Base-by-base conservation (phyloP, 2,888 invertebrate genomes). In the Heteropelma amictum region DNA sequence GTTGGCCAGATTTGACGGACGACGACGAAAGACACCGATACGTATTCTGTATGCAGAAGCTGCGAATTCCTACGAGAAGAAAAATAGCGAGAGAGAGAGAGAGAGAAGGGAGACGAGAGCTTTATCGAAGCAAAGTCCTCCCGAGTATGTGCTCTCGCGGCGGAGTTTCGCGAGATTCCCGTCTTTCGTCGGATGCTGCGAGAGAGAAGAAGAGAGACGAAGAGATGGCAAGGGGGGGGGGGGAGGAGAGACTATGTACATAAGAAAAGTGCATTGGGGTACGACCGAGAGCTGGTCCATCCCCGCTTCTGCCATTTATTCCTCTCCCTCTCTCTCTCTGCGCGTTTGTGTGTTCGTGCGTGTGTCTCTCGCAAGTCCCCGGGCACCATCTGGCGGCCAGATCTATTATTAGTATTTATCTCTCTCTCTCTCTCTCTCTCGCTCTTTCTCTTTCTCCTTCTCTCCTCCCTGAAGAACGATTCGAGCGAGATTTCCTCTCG, bases 361-460 rank as follows among this genome's bases (percentile, higher is more conserved):
- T 63, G 49, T 33, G 35, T 33, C n/a, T 53, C 17, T 10, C 23
- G 49, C 30, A 56, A 49, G 26, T 68, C 42, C 47, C 65, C 69
- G 65, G 49, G 74, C 80, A 80, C 80, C 79, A 81, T 82, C 78
- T 79, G 79, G 77, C 77, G 79, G 78, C 33, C 54, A 58, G 72
- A 77, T 81, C 79, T 80, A 78, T 80, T 78, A 79, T 79, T 79
- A 79, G 77, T 70, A 72, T 75, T 75, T 49, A 12, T 38, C 12
- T 56, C 67, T 58, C 58, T 53, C 58, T 54, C 63, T 61, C 65
- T 47, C 65, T 12, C 8, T 56, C 17, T 68, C 63, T 54, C 40
- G 26, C 35, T 10, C 10, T 53, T 65, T 65, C 54, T 54, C 60
- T 51, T 56, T 58, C 64, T 49, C 68, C n/a, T 7, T 60, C 17